Conservation (phyloP, 2,888 invertebrate species). For the Biston stratarius region DNA sequence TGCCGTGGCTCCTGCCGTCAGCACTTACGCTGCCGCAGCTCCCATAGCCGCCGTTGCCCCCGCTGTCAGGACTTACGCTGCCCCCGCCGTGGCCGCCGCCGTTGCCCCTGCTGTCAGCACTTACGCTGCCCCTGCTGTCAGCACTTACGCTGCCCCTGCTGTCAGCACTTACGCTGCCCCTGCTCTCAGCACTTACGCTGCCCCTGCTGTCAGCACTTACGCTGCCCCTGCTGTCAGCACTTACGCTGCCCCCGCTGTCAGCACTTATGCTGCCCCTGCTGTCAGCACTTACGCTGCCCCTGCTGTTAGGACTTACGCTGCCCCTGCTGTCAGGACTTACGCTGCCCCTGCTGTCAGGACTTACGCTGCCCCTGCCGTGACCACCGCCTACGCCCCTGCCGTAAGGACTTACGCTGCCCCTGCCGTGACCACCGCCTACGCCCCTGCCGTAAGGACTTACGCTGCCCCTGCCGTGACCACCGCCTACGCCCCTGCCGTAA, state of each 20-base stretch:
- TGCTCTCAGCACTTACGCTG: neutral
- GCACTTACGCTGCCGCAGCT: conserved; percentile 4
- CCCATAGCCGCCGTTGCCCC: neutral
- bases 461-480: neutral
- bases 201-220: conserved; percentile 27
- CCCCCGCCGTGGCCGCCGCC: neutral
- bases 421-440: neutral
- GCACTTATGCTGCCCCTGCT: too few species aligned
- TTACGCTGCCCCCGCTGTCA: neutral
- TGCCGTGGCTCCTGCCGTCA: conserved; percentile 1
- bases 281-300: too few species aligned
- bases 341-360: conserved; percentile 15
- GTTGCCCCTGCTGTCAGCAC: neutral
- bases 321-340: conserved; percentile 5
- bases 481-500: conserved; percentile 11
- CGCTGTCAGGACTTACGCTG: conserved; percentile 2
- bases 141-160: conserved; percentile 13
- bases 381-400: neutral
- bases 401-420: conserved; percentile 3
- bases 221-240: conserved; percentile 16
- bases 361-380: neutral
- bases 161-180: conserved; percentile 10
- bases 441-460: neutral
- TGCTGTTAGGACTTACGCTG: conserved; percentile 1
- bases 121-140: neutral